Evolutionary conservation across 1,140 invertebrate species (phyloP).

Genomic region (Penaeus indicus): DNA sequence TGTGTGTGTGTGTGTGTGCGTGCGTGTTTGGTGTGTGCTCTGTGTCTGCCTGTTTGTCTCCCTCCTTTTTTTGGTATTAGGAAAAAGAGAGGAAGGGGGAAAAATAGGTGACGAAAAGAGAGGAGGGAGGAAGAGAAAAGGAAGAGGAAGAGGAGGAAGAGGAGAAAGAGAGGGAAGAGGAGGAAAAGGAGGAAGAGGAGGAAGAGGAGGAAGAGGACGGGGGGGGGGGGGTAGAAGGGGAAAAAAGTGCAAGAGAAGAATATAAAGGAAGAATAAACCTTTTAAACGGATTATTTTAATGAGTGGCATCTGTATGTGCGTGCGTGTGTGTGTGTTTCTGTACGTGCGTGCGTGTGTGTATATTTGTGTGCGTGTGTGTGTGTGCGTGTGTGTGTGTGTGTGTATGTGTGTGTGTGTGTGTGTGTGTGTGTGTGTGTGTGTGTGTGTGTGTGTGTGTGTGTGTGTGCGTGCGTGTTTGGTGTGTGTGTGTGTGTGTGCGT

Average conservation of each 20-base stretch:
- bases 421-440: neutral
- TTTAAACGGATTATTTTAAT: neutral
- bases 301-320: too few relatives aligned
- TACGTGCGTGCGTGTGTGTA: too few relatives aligned
- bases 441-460: neutral
- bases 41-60: neutral
- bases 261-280: neutral
- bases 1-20: neutral
- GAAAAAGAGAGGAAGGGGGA: neutral
- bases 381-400: too few relatives aligned
- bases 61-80: too few relatives aligned
- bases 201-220: neutral
- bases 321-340: too few relatives aligned
- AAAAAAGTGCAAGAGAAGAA: neutral
- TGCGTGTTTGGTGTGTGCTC: neutral
- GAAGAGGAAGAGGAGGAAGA: neutral
- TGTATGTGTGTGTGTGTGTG: too few relatives aligned
- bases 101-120: neutral
- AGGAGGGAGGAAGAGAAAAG: constrained; percentile 4
- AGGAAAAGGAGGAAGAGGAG: neutral
- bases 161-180: neutral
- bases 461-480: too few relatives aligned
- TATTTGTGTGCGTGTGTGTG: too few relatives aligned
- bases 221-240: neutral
- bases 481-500: neutral